Conservation (phyloP, 2,113 vertebrate genomes). For the Pituophis catenifer region DNA sequence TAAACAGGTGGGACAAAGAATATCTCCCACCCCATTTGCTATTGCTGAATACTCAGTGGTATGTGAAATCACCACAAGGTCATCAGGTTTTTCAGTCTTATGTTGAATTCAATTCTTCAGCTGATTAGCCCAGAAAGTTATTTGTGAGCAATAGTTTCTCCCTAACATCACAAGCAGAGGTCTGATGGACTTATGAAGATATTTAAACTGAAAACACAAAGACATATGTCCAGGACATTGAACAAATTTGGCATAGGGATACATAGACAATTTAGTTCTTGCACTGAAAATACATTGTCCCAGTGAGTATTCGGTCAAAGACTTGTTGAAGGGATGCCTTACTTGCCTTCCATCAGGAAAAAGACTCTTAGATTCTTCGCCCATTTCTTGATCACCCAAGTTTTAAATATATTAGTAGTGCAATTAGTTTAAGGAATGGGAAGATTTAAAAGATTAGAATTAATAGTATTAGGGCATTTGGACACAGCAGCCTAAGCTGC, state of each 20-base stretch:
- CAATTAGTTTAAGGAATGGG: not conserved
- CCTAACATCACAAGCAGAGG: not conserved
- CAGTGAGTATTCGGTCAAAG: not conserved
- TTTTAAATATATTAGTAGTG: not conserved
- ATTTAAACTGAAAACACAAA: not conserved
- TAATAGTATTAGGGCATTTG: not conserved
- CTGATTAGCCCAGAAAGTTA: not conserved
- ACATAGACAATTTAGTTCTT: not conserved
- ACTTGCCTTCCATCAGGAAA: not conserved
- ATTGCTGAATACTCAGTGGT: not conserved
- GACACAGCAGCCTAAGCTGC: not conserved
- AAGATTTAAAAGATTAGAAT: not conserved
- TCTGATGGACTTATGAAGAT: not conserved
- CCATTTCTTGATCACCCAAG: not conserved
- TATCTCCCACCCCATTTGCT: not conserved
- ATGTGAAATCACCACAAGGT: not conserved
- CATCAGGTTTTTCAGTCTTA: not conserved
- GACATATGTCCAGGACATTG: not conserved
- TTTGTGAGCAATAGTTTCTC: not conserved
- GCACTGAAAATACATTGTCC: not conserved
- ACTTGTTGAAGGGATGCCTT: not conserved
- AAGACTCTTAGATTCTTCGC: not conserved
- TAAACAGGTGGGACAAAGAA: not conserved
- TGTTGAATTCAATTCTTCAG: not conserved
- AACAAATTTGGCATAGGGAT: not conserved